Evolutionary conservation across 2,113 vertebrate species (phyloP).

Genomic region (Burhinus oedicnemus): DNA sequence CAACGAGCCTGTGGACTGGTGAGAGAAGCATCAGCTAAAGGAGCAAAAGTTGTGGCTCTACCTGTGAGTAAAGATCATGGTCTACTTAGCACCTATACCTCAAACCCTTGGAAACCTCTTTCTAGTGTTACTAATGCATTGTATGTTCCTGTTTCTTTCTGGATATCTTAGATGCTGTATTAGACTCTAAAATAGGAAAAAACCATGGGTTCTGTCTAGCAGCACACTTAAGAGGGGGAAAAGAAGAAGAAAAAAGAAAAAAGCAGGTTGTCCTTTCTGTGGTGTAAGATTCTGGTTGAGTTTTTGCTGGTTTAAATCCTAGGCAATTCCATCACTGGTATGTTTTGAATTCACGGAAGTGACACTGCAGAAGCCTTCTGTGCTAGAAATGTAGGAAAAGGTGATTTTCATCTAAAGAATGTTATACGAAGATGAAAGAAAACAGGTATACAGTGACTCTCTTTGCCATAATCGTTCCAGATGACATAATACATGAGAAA

Average conservation of each 20-base stretch:
- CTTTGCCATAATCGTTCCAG: not conserved
- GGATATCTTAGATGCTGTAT: not conserved
- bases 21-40: conserved; percentile 85
- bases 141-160: not conserved
- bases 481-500: not conserved
- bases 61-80: conserved; percentile 82
- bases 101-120: not conserved
- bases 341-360: not conserved
- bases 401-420: not conserved
- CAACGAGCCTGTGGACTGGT: conserved; percentile 81
- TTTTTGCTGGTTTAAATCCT: not conserved
- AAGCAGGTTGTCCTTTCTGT: not conserved
- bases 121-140: not conserved
- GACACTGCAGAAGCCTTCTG: not conserved
- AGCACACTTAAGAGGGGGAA: not conserved
- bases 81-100: not conserved
- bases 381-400: not conserved
- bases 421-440: not conserved
- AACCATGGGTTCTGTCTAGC: not conserved
- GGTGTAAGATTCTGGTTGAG: not conserved
- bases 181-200: not conserved
- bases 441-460: not conserved
- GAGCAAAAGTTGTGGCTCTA: conserved; percentile 87
- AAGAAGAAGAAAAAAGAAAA: not conserved
- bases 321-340: not conserved